Percentiles rank a stretch among this genome's conserved stretches.
phyloP scores from a whole-genome alignment of 2,113 vertebrate genomes.

The Chlamydotis undulata region DNA sequence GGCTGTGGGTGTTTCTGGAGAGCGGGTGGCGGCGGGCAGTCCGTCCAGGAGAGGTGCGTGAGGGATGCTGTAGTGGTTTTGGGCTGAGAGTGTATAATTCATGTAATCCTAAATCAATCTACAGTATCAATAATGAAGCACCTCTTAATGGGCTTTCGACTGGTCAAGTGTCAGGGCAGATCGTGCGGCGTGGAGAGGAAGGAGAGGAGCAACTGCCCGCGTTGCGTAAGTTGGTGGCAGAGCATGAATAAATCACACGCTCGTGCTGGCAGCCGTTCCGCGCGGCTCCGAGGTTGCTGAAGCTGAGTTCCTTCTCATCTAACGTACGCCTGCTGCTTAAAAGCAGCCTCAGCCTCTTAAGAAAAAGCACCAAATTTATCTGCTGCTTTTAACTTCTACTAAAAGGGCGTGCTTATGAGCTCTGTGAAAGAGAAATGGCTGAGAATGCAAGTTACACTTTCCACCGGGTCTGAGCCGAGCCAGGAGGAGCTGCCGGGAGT shows the following conservation, averaged over 20 bases:
- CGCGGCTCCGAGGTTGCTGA: slow-evolving; percentile 18
- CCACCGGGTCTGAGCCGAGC: slow-evolving; percentile 22
- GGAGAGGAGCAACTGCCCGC: slow-evolving; percentile 33
- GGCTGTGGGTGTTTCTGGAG: neutral
- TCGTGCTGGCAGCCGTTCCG: slow-evolving; percentile 26
- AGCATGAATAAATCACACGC: slow-evolving; percentile 66
- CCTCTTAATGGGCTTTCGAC: slow-evolving; percentile 57
- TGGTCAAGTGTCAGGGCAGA: slow-evolving; percentile 40
- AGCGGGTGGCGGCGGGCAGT: neutral
- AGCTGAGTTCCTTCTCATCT: slow-evolving; percentile 49
- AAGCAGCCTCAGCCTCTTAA: slow-evolving; percentile 9
- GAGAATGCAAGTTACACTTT: slow-evolving; percentile 18
- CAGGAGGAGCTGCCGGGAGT: slow-evolving; percentile 56
- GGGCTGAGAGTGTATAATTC: slow-evolving; percentile 49
- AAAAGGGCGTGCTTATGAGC: slow-evolving; percentile 2
- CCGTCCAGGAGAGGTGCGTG: neutral
- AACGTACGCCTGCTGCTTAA: slow-evolving; percentile 56
- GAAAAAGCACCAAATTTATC: slow-evolving; percentile 43
- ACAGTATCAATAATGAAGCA: slow-evolving; percentile 73
- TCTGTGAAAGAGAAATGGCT: slow-evolving; percentile 1
- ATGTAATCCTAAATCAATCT: slow-evolving; percentile 69
- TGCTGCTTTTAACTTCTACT: slow-evolving; percentile 27
- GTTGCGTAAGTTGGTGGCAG: slow-evolving; percentile 20
- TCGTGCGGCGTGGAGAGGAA: slow-evolving; percentile 5
- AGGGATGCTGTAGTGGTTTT: neutral